These are phyloP conservation scores for Caenorhabditis drosophilae DNA, from an alignment of 2,888 invertebrate species.

Conservation along the genomic window DNA sequence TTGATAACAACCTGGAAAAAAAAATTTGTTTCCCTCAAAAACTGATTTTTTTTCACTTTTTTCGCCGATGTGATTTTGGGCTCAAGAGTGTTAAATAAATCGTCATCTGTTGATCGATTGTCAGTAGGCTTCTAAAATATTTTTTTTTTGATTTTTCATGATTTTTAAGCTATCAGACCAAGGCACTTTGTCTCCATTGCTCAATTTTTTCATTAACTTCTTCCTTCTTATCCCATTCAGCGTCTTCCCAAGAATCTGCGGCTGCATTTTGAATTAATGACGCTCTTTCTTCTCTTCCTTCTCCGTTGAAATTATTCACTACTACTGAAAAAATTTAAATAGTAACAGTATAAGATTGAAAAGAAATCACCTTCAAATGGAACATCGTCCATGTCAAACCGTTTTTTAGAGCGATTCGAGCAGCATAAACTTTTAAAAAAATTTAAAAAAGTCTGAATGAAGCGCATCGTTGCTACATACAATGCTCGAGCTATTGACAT, in stretches of 20 bases:
- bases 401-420: slow-evolving; percentile 24
- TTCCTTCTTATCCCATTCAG: slow-evolving; percentile 50
- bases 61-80: slow-evolving; percentile 62
- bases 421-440: slow-evolving; percentile 31
- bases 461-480: slow-evolving; percentile 34
- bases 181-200: slow-evolving; percentile 51
- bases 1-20: slow-evolving; percentile 37
- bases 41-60: too few relatives aligned
- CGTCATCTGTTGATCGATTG: slow-evolving; percentile 35
- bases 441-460: slow-evolving; percentile 24
- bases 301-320: slow-evolving; percentile 13
- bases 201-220: slow-evolving; percentile 62
- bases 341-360: background rate
- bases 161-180: too few relatives aligned
- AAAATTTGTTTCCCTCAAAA: background rate
- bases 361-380: slow-evolving; percentile 28
- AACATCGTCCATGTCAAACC: slow-evolving; percentile 32
- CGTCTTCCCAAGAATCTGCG: slow-evolving; percentile 52
- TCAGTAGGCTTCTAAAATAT: slow-evolving; percentile 22
- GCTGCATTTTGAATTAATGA: slow-evolving; percentile 25
- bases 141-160: background rate
- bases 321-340: slow-evolving; percentile 17
- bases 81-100: slow-evolving; percentile 61
- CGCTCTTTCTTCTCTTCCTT: slow-evolving; percentile 26
- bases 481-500: slow-evolving; percentile 36